Base-by-base conservation (phyloP, 2,113 vertebrate species). In the Herpailurus yagouaroundi region DNA sequence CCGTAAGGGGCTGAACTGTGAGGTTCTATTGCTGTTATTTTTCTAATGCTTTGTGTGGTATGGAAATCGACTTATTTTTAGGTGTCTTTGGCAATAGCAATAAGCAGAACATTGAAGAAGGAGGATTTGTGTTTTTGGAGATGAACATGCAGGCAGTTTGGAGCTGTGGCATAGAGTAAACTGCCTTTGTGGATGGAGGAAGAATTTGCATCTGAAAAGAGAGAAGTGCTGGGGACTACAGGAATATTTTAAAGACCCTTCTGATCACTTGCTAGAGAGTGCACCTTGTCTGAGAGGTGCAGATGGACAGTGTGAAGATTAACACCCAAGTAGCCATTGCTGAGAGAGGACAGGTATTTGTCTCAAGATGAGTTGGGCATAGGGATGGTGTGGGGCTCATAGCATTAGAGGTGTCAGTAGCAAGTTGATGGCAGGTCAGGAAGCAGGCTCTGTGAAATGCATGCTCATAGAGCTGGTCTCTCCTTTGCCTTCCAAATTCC, bases 51-150 rank as follows among this genome's bases (percentile, higher is more conserved):
- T 96, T 87, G 25, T 41, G 3, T 69, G 50, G 83, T 71, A 7
- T 87, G 23, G 68, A 94, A 94, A 79, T 48, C 7, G n/a, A 8
- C 57, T 92, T 77, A 77, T 55, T 64, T 94, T 93, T 86, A 50
- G 31, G 16, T 88, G 68, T 88, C 29, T 97, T 92, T 92, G 91
- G 84, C 68, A 84, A 92, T 25, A 90, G 84, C 19, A 89, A 9
- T 82, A 81, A 91, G 52, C 63, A 45, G 80, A 82, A 45, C 11
- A 29, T 31, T 38, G 69, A 38, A 90, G 55, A 50, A 77, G 52
- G 86, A 93, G 21, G 6, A n/a, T 50, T 83, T 82, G 48, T 57
- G 21, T 9, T 66, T 93, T 38, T 66, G 66, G 80, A 68, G 55
- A 64, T 71, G n/a, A 81, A 36, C 21, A 36, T 10, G 55, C 45